Evolutionary conservation across 2,797 vertebrate species (phyloP).

Genomic region (Rousettus madagascariensis): DNA sequence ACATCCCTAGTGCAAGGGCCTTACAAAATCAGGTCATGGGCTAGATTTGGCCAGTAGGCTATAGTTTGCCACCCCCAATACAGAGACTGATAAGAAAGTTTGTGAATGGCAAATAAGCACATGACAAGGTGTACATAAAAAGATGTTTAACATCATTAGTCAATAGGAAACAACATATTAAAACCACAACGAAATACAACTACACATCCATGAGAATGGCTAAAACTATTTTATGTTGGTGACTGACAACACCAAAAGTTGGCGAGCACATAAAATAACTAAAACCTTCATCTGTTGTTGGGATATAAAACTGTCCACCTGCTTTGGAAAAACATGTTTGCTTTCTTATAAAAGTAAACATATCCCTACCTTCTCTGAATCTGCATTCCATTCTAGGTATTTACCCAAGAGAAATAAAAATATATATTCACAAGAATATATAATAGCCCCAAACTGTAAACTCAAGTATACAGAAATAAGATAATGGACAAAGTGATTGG

Average conservation of each 20-base stretch:
- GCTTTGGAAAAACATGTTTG: not conserved
- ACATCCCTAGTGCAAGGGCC: not conserved
- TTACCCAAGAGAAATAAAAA: conserved; percentile 1
- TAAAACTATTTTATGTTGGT: not conserved
- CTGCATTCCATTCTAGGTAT: not conserved
- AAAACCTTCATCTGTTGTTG: not conserved
- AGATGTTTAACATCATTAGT: not conserved
- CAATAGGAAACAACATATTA: not conserved
- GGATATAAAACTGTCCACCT: not conserved
- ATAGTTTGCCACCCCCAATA: not conserved
- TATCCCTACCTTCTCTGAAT: not conserved
- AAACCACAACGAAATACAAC: not conserved
- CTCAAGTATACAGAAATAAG: not conserved
- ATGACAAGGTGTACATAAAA: not conserved
- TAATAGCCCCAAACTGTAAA: not conserved
- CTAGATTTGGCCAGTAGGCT: not conserved
- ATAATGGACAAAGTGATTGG: not conserved
- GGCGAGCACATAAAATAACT: not conserved
- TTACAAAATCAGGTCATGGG: not conserved
- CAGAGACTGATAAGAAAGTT: not conserved
- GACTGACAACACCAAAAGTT: not conserved
- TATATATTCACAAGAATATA: not conserved
- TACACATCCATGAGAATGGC: not conserved
- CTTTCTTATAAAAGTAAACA: not conserved
- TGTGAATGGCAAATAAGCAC: not conserved